Conservation (phyloP, 1,140 invertebrate species). For the Pseudachorutes palmiensis region DNA sequence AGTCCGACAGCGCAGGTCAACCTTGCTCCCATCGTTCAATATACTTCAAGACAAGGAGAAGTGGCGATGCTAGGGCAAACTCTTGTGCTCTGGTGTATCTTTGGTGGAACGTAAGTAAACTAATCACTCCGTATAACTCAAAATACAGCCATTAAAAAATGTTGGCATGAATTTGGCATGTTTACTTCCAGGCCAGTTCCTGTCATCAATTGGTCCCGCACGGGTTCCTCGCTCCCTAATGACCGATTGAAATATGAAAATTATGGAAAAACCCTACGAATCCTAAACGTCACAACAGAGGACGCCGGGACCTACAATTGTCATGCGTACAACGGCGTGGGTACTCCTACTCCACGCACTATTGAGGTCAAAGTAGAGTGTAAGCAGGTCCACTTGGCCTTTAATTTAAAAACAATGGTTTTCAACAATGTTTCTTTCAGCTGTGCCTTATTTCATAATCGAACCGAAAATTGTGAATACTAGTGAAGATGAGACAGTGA, state of each 20-base stretch:
- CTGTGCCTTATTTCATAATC: constrained; percentile 81
- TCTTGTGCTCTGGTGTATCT: constrained; percentile 78
- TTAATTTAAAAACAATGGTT: background rate
- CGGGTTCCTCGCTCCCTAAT: constrained; percentile 53
- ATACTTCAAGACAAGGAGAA: constrained; percentile 74
- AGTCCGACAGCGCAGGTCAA: constrained; percentile 66
- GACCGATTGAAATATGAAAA: constrained; percentile 68
- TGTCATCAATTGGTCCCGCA: constrained; percentile 64
- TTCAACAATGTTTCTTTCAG: constrained; percentile 44
- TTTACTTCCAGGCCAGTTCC: constrained; percentile 49
- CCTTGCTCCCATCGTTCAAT: constrained; percentile 65
- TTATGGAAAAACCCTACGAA: constrained; percentile 87
- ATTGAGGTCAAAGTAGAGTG: constrained; percentile 70
- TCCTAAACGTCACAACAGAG: constrained; percentile 72
- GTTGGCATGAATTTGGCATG: background rate
- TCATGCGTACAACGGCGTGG: constrained; percentile 84
- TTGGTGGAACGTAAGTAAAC: constrained; percentile 70
- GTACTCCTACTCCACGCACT: constrained; percentile 70
- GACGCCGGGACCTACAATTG: constrained; percentile 83
- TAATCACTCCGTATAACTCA: background rate
- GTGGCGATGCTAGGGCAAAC: constrained; percentile 71
- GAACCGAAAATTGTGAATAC: constrained; percentile 80
- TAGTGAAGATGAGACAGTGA: constrained; percentile 83
- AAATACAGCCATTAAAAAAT: background rate
- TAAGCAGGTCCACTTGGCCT: constrained; percentile 42